Conservation (phyloP, 2,797 vertebrate species). For the Sphenopsis melanotis region DNA sequence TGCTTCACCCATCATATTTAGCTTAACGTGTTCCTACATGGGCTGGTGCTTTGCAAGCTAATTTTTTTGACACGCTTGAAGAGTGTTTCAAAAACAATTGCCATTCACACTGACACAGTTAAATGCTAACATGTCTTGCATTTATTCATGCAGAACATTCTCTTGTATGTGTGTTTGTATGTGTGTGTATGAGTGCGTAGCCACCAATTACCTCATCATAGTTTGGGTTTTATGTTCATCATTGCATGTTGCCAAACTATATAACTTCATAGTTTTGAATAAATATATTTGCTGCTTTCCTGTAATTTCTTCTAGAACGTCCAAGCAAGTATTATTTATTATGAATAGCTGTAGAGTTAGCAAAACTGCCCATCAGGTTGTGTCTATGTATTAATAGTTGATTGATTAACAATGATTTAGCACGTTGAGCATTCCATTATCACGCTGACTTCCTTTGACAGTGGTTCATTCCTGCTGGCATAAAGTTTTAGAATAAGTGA, state of each 20-base stretch:
- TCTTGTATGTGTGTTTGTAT: slow-evolving; percentile 41
- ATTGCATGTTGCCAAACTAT: slow-evolving; percentile 72
- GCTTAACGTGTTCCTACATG: slow-evolving; percentile 71
- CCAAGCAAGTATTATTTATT: slow-evolving; percentile 64
- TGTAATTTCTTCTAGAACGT: slow-evolving; percentile 44
- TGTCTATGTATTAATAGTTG: slow-evolving; percentile 60
- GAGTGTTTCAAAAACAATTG: slow-evolving; percentile 57
- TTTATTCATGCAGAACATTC: slow-evolving; percentile 40
- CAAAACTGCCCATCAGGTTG: slow-evolving; percentile 40
- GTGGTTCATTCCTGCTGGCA: slow-evolving; percentile 73
- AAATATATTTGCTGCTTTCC: slow-evolving; percentile 67
- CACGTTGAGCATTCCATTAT: slow-evolving; percentile 75
- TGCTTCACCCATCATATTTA: slow-evolving; percentile 68
- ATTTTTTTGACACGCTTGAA: slow-evolving; percentile 48
- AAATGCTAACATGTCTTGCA: slow-evolving; percentile 63
- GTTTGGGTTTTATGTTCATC: slow-evolving; percentile 69
- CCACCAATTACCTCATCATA: slow-evolving; percentile 45
- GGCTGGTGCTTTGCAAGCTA: slow-evolving; percentile 73
- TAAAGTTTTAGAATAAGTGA: slow-evolving; percentile 73
- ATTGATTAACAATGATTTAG: slow-evolving; percentile 68
- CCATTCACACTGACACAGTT: slow-evolving; percentile 44
- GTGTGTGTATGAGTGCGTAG: slow-evolving; percentile 59
- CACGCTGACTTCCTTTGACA: slow-evolving; percentile 73
- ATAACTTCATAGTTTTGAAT: slow-evolving; percentile 52
- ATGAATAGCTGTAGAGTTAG: slow-evolving; percentile 59